Conservation (phyloP, 2,113 vertebrate genomes). For the Ictalurus punctatus region DNA sequence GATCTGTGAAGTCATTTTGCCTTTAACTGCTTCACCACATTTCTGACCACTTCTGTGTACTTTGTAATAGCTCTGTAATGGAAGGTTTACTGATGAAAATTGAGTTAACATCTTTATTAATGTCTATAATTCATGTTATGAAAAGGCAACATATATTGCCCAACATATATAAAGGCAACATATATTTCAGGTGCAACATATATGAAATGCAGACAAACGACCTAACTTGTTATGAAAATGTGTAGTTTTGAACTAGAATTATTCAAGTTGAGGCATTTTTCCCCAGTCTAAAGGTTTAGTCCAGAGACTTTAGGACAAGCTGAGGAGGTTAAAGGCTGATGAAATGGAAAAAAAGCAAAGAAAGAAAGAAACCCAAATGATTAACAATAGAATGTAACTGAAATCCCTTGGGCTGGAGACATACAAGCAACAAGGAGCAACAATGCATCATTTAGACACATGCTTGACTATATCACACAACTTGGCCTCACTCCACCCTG, state of each 20-base stretch:
- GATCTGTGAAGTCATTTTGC: background rate
- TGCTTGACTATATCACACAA: background rate
- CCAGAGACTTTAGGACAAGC: background rate
- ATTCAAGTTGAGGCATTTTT: background rate
- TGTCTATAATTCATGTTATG: background rate
- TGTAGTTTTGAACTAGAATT: background rate
- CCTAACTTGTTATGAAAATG: background rate
- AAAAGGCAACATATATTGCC: background rate
- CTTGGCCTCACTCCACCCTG: constrained; percentile 27
- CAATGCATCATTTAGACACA: constrained; percentile 24
- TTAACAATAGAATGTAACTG: background rate
- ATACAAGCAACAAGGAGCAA: constrained; percentile 18
- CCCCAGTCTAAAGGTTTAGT: background rate
- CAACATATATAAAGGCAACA: background rate
- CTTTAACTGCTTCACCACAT: background rate
- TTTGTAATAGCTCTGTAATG: background rate
- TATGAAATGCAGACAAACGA: background rate
- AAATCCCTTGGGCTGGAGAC: constrained; percentile 18
- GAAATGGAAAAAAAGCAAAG: background rate
- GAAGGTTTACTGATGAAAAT: background rate
- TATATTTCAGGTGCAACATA: background rate
- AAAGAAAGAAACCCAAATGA: constrained; percentile 22
- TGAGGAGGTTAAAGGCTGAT: constrained; percentile 26
- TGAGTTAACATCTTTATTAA: background rate
- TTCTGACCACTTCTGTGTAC: background rate